Evolutionary conservation across 2,888 invertebrate genomes (phyloP), one percentile per base, ranked within the genome.

Genomic region (Drosophila greeni): DNA sequence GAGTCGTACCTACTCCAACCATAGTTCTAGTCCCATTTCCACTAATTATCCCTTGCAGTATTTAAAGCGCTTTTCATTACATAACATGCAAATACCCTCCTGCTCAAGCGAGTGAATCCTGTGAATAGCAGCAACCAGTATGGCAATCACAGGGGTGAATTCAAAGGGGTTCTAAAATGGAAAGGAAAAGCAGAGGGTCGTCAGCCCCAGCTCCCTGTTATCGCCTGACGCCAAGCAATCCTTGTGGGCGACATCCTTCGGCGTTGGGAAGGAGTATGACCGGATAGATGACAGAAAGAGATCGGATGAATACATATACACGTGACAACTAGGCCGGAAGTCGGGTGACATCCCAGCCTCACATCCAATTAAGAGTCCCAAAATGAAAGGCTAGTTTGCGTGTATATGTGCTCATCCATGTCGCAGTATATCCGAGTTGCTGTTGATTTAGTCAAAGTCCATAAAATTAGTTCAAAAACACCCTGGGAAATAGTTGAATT

Each of bases 101-200:
- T 18, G 9, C 18, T 33, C 26, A 24, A 40, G 73, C 71, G 60
- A 78, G 72, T 72, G 72, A 80, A 74, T 74, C 70, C 73, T 70
- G 47, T 64, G 65, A 47, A 66, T 61, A 48, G 47, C 73, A 58
- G 55, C 42, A 43, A 14, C 16, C 58, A 11, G 54, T 42, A 54
- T 14, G 39, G 34, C 48, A 48, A 55, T 55, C 31, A 26, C n/a
- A 18, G 37, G 45, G 24, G 14, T 14, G n/a, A 18, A 23, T 43
- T n/a, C n/a, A 45, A 37, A 14, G 37, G n/a, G n/a, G 26, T 16
- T 43, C 11, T 12, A 3, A 24, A 24, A 9, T 9, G 11, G 5
- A 20, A 11, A 1, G 12, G 3, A 31, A 12, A 3, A n/a, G 24
- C 47, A 5, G 16, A 14, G 20, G 9, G 36, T 29, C 36, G 29